Conservation (phyloP, 2,113 vertebrate genomes). For the Centropus bengalensis region DNA sequence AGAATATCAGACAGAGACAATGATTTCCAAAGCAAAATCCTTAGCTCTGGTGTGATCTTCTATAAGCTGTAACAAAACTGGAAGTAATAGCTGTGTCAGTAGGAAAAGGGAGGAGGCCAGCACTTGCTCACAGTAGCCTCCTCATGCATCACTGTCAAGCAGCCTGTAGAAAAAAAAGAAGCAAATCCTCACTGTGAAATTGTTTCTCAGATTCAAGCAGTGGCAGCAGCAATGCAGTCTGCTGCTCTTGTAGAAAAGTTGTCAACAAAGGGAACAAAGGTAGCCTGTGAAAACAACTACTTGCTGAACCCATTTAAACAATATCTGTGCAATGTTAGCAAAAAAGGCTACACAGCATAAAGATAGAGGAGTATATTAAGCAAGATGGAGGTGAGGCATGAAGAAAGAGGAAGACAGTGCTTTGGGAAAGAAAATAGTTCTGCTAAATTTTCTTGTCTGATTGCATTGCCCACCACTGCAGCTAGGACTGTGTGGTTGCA, state of each 20-base stretch:
- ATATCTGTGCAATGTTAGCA: neutral
- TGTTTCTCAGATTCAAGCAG: slow-evolving; percentile 22
- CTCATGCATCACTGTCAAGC: slow-evolving; percentile 60
- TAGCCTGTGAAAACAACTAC: neutral
- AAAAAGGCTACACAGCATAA: neutral
- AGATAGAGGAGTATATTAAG: neutral
- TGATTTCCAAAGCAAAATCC: neutral
- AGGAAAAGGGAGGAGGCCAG: slow-evolving; percentile 13
- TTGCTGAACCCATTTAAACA: slow-evolving; percentile 37
- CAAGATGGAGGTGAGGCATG: neutral
- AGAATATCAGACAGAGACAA: neutral
- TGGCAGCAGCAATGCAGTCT: slow-evolving; percentile 23
- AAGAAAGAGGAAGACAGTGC: neutral
- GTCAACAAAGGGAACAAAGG: neutral
- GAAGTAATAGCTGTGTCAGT: slow-evolving; percentile 38
- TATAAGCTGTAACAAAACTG: slow-evolving; percentile 8
- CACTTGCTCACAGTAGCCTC: neutral
- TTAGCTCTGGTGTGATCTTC: neutral
- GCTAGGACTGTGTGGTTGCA: neutral
- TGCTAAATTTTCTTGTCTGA: neutral
- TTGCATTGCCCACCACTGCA: neutral
- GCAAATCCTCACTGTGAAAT: slow-evolving; percentile 43
- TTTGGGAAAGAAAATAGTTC: neutral
- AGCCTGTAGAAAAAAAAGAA: neutral
- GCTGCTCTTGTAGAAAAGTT: neutral